phyloP scores from a whole-genome alignment of 2,888 invertebrate species.

The Ormyrus thymus region DNA sequence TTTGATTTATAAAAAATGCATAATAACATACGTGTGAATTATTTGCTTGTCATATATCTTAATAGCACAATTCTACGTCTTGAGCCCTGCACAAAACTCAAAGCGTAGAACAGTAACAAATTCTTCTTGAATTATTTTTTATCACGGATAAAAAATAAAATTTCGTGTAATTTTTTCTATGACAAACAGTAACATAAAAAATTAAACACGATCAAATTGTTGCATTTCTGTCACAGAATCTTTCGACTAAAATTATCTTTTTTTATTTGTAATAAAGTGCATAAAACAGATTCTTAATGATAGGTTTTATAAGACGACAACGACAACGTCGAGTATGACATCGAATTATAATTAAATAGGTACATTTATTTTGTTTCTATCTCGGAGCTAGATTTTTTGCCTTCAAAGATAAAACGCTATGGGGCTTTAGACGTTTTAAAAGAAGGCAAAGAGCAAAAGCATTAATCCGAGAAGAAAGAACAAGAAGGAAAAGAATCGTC shows the following conservation, averaged over 20 bases:
- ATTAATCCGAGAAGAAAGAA: slow-evolving; percentile 40
- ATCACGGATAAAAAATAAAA: slow-evolving; percentile 16
- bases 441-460: slow-evolving; percentile 21
- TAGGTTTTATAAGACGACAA: slow-evolving; percentile 56
- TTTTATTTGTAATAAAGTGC: slow-evolving; percentile 51
- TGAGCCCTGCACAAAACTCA: slow-evolving; percentile 61
- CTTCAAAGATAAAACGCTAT: neutral
- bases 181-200: neutral
- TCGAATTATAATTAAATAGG: slow-evolving; percentile 55
- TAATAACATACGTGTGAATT: slow-evolving; percentile 31
- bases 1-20: slow-evolving; percentile 40
- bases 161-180: neutral
- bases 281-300: slow-evolving; percentile 54
- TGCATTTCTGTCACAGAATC: slow-evolving; percentile 36
- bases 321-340: slow-evolving; percentile 53
- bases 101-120: slow-evolving; percentile 45
- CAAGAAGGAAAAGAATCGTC: slow-evolving; percentile 39
- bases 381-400: slow-evolving; percentile 12
- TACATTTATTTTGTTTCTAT: slow-evolving; percentile 45
- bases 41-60: neutral
- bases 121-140: slow-evolving; percentile 13
- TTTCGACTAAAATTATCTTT: slow-evolving; percentile 29
- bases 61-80: slow-evolving; percentile 44
- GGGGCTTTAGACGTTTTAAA: neutral
- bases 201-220: slow-evolving; percentile 27